These are phyloP conservation scores for Steinernema khuongi DNA, from an alignment of 1,140 invertebrate species.

Conservation along the genomic window DNA sequence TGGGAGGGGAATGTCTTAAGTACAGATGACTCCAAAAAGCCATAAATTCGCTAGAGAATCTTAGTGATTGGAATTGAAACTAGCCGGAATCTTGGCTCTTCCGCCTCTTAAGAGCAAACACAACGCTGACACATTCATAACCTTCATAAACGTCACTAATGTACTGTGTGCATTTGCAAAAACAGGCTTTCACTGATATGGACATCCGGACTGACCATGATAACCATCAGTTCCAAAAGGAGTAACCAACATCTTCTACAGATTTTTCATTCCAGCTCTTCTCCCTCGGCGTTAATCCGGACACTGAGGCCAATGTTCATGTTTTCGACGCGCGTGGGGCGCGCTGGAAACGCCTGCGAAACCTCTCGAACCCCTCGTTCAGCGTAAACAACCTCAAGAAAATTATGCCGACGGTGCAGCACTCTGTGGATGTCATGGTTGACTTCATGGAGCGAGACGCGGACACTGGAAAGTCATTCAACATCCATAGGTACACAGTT, in stretches of 20 bases:
- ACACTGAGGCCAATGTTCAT: not conserved
- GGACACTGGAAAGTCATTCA: slow-evolving; percentile 19
- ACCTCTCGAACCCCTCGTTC: not conserved
- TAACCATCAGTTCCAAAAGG: too few relatives aligned
- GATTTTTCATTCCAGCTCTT: not conserved
- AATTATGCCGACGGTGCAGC: slow-evolving; percentile 22
- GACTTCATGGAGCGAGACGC: not conserved
- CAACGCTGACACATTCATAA: too few relatives aligned
- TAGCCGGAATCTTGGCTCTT: too few relatives aligned
- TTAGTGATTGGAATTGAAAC: too few relatives aligned
- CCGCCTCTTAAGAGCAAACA: too few relatives aligned
- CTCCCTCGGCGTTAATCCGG: not conserved
- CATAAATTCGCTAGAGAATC: too few relatives aligned
- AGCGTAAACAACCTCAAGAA: slow-evolving; percentile 4
- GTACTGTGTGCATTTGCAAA: too few relatives aligned
- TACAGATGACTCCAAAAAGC: too few relatives aligned
- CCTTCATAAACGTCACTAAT: too few relatives aligned
- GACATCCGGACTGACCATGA: too few relatives aligned
- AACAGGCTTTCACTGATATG: too few relatives aligned
- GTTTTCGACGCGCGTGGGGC: not conserved
- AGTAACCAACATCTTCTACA: not conserved
- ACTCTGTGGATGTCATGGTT: slow-evolving; percentile 25
- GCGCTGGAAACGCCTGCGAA: not conserved
- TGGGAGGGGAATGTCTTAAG: too few relatives aligned
- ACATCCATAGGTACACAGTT: slow-evolving; percentile 22